These are phyloP conservation scores for Drosophila jambulina DNA, from an alignment of 1,140 invertebrate species.

Conservation along the genomic window DNA sequence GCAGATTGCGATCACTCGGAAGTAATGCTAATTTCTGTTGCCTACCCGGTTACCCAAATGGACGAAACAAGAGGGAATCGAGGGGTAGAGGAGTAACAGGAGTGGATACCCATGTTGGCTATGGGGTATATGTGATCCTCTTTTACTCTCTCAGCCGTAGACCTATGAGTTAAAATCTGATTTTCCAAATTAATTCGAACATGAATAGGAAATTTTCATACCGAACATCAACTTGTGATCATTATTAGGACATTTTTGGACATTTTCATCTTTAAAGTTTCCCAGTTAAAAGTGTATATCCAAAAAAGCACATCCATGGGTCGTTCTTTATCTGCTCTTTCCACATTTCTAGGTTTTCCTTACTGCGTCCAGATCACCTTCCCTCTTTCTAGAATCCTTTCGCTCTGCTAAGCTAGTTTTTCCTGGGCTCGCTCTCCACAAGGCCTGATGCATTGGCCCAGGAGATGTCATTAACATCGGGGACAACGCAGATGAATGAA, in stretches of 20 bases:
- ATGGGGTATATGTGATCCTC: slow-evolving; percentile 12
- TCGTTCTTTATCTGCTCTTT: not conserved
- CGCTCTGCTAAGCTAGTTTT: slow-evolving; percentile 61
- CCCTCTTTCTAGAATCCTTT: slow-evolving; percentile 35
- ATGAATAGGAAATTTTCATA: too few species aligned
- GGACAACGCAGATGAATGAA: slow-evolving; percentile 72
- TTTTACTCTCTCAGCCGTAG: not conserved
- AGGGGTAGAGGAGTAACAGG: slow-evolving; percentile 2
- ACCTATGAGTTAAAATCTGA: not conserved
- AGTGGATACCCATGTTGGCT: not conserved
- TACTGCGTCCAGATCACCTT: not conserved
- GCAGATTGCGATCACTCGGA: slow-evolving; percentile 84
- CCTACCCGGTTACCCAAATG: slow-evolving; percentile 49
- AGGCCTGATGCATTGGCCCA: slow-evolving; percentile 72
- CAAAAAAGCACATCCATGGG: not conserved
- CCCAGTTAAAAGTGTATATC: not conserved
- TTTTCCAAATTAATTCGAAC: not conserved
- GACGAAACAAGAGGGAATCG: not conserved
- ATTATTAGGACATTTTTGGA: too few species aligned
- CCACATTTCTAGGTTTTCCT: not conserved
- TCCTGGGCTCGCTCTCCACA: slow-evolving; percentile 51
- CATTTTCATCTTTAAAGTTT: not conserved
- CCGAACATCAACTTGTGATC: too few species aligned
- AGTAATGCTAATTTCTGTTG: slow-evolving; percentile 81
- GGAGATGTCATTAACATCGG: slow-evolving; percentile 80